Evolutionary conservation across 2,113 vertebrate species (phyloP).

Genomic region (Rhinopomastus cyanomelas): DNA sequence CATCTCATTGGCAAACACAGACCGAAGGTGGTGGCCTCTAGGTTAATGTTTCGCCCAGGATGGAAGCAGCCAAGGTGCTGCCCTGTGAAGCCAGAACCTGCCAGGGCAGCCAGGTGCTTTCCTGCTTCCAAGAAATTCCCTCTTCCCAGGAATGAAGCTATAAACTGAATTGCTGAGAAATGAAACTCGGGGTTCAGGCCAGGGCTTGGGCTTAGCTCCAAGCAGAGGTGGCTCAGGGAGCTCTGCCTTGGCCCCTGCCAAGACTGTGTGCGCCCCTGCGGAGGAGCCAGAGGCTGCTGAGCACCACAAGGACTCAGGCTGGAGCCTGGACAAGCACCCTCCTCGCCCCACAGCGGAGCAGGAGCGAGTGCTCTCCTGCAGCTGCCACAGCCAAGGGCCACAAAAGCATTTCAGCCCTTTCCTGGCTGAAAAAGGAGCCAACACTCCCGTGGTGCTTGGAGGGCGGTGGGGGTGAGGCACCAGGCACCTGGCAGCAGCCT

Average conservation of each 20-base stretch:
- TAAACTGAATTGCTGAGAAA: neutral
- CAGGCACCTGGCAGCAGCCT: neutral
- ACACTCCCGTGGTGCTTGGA: rapidly evolving
- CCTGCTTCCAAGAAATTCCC: neutral
- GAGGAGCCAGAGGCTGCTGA: neutral
- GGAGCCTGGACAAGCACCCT: neutral
- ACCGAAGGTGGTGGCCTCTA: neutral
- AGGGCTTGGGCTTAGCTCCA: neutral
- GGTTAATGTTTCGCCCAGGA: constrained; percentile 10
- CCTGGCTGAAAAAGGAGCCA: neutral
- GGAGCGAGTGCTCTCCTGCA: neutral
- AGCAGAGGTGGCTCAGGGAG: neutral
- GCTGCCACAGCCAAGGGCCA: neutral
- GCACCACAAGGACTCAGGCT: neutral
- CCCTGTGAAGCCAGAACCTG: rapidly evolving
- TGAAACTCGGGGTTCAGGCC: rapidly evolving
- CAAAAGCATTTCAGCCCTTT: neutral
- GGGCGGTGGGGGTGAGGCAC: neutral
- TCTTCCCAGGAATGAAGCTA: neutral
- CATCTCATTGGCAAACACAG: neutral
- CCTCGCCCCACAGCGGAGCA: neutral
- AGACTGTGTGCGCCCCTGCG: neutral
- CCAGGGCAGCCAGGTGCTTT: neutral
- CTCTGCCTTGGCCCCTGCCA: neutral
- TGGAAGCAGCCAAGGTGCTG: neutral